These are phyloP conservation scores for Acrocephalus scirpaceus DNA, from an alignment of 2,797 vertebrate genomes.

Conservation along the genomic window DNA sequence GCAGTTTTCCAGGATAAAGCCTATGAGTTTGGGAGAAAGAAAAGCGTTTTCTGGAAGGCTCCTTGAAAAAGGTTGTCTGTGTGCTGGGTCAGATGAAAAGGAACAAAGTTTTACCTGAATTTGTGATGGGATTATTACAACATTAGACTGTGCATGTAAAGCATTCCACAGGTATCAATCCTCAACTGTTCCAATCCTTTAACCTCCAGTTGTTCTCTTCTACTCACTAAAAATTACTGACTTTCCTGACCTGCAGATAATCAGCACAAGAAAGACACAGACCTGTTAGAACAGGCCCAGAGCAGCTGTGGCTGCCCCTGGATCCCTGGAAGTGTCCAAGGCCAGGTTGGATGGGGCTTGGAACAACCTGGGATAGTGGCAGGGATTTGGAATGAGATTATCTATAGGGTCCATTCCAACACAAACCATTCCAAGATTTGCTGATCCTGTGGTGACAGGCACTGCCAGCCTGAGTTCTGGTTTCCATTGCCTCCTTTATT, in stretches of 20 bases:
- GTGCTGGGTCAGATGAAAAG: not conserved
- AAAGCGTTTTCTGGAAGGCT: not conserved
- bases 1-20: not conserved
- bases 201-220: not conserved
- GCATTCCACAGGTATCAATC: not conserved
- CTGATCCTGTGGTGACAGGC: not conserved
- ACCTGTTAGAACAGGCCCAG: not conserved
- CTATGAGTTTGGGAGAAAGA: not conserved
- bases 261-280: not conserved
- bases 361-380: accelerated
- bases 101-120: not conserved
- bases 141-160: not conserved
- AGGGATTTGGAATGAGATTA: not conserved
- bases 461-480: not conserved
- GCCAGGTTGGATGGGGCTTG: accelerated
- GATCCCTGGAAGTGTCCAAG: not conserved
- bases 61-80: not conserved
- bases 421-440: not conserved
- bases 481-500: not conserved
- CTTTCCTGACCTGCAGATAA: not conserved
- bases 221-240: not conserved
- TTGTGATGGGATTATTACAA: not conserved
- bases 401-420: not conserved
- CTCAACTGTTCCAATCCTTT: not conserved
- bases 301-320: not conserved